Evolutionary conservation across 2,797 vertebrate species (phyloP).

Genomic region (Acrossocheilus wenchowensis): DNA sequence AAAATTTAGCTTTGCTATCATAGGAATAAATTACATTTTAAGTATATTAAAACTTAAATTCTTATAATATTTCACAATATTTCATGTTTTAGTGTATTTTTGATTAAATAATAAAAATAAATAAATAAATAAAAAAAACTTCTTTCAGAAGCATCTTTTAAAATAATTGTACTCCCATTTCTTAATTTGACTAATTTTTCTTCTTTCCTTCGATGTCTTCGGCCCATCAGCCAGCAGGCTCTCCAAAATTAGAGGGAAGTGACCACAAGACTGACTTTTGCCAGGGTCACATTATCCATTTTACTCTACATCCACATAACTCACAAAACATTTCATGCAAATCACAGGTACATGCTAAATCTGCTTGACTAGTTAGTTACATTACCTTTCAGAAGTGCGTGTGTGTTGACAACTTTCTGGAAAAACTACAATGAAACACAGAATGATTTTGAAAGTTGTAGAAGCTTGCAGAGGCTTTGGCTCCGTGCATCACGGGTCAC

Average conservation of each 20-base stretch:
- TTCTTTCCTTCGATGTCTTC: background rate
- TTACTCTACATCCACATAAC: background rate
- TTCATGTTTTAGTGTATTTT: background rate
- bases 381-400: background rate
- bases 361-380: background rate
- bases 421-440: background rate
- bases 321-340: background rate
- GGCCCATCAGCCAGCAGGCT: background rate
- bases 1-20: background rate
- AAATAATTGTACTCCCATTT: background rate
- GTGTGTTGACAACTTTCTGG: background rate
- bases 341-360: background rate
- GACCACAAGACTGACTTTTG: background rate
- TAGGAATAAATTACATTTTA: background rate
- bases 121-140: too few species aligned
- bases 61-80: background rate
- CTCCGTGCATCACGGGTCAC: conserved; percentile 11
- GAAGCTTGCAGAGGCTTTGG: background rate
- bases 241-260: background rate
- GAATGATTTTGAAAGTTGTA: background rate
- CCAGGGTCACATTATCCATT: background rate
- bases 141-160: too few species aligned
- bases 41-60: background rate
- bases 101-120: background rate
- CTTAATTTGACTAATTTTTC: background rate